phyloP scores from a whole-genome alignment of 2,888 invertebrate species.

The Diploptera punctata region DNA sequence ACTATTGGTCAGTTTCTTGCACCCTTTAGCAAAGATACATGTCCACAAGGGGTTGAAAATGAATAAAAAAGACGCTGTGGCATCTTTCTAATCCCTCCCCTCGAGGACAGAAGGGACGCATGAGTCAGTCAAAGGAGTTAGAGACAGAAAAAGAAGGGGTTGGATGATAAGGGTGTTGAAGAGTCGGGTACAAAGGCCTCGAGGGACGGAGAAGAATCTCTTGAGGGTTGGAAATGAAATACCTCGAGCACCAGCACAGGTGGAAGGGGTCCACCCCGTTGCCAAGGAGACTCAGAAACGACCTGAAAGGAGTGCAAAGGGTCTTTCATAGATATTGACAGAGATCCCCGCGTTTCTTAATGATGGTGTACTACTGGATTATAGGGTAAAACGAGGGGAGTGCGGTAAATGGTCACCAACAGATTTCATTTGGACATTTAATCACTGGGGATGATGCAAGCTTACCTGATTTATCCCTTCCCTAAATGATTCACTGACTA shows the following conservation, averaged over 20 bases:
- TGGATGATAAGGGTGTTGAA: slow-evolving; percentile 5
- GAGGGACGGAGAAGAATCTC: not conserved
- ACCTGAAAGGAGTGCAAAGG: not conserved
- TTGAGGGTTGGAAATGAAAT: slow-evolving; percentile 16
- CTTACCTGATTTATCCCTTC: too few relatives aligned
- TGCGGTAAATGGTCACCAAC: too few relatives aligned
- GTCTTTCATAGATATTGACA: too few relatives aligned
- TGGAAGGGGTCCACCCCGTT: not conserved
- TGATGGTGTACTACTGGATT: too few relatives aligned
- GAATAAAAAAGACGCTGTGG: not conserved
- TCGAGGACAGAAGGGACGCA: not conserved
- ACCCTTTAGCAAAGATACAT: not conserved
- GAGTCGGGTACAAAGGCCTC: slow-evolving; percentile 5
- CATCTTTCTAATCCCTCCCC: not conserved
- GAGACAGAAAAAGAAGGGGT: not conserved
- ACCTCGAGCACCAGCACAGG: not conserved
- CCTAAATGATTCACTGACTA: too few relatives aligned
- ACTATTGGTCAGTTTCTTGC: not conserved
- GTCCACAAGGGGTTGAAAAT: not conserved
- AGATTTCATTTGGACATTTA: too few relatives aligned
- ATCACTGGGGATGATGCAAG: too few relatives aligned
- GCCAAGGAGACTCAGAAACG: not conserved
- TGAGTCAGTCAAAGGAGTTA: slow-evolving; percentile 9
- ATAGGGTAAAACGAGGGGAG: too few relatives aligned
- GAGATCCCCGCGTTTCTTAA: too few relatives aligned